Conservation (phyloP, 2,888 invertebrate genomes). For the Eueremaeus valkanovi region DNA sequence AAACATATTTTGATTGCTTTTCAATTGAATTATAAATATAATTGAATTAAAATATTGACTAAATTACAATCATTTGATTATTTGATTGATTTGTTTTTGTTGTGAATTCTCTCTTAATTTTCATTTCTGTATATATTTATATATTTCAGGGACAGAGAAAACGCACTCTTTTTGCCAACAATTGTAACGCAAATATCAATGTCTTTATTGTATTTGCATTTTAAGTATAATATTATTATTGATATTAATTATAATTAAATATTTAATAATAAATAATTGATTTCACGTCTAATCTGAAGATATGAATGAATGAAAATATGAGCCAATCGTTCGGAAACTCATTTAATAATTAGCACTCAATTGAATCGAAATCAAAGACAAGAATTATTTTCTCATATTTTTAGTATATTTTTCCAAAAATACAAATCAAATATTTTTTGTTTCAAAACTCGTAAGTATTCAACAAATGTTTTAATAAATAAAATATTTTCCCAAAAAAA, state of each 20-base stretch:
- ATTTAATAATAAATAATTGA: too few relatives aligned
- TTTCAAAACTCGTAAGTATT: background rate
- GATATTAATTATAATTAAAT: too few relatives aligned
- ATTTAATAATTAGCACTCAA: too few relatives aligned
- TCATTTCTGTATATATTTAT: background rate
- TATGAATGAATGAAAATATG: too few relatives aligned
- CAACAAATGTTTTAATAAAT: too few relatives aligned
- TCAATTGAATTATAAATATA: background rate
- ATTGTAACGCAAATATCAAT: conserved; percentile 10
- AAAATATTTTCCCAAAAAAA: background rate
- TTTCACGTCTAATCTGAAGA: too few relatives aligned
- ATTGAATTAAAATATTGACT: background rate
- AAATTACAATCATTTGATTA: too few relatives aligned
- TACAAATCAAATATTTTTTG: background rate
- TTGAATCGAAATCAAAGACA: background rate
- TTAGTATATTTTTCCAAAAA: background rate
- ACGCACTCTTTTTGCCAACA: conserved; percentile 30
- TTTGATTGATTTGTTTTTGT: background rate
- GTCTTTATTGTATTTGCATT: too few relatives aligned
- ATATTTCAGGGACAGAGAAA: conserved; percentile 5
- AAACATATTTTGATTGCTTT: background rate
- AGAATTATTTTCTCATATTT: background rate
- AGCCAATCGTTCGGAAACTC: too few relatives aligned
- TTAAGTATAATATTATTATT: too few relatives aligned
- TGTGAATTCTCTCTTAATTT: background rate